Percentiles rank a stretch among this genome's conserved stretches.
Conservation (phyloP, 2,113 vertebrate genomes). For the Sterna hirundo region DNA sequence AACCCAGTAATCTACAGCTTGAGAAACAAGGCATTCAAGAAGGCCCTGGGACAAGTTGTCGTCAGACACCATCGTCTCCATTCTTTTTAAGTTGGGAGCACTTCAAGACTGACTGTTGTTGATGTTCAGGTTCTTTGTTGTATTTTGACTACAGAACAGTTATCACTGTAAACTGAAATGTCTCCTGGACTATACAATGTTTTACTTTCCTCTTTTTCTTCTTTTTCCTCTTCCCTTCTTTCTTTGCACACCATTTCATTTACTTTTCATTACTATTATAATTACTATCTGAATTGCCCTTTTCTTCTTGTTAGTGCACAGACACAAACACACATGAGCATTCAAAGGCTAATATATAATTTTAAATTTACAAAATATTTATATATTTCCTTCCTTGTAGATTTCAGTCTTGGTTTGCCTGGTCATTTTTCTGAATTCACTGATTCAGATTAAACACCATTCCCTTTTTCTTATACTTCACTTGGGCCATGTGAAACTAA, state of each 20-base stretch:
- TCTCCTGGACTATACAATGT: background rate
- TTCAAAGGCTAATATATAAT: background rate
- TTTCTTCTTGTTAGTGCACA: background rate
- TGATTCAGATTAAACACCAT: background rate
- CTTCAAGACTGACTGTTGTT: background rate
- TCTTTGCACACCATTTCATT: background rate
- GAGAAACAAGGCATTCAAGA: background rate
- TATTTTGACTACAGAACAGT: background rate
- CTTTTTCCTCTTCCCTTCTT: background rate
- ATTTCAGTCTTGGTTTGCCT: background rate
- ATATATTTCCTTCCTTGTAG: background rate
- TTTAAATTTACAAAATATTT: background rate
- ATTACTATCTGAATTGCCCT: background rate
- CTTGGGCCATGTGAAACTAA: background rate
- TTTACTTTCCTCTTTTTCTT: background rate
- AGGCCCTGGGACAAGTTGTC: background rate
- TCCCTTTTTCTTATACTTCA: background rate
- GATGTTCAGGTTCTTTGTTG: background rate
- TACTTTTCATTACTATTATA: background rate
- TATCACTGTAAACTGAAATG: background rate
- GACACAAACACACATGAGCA: background rate
- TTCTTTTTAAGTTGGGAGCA: background rate
- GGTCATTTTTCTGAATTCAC: background rate
- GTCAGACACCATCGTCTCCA: background rate
- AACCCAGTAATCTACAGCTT: slow-evolving; percentile 57